phyloP scores from a whole-genome alignment of 1,140 invertebrate genomes.

The Apis laboriosa region DNA sequence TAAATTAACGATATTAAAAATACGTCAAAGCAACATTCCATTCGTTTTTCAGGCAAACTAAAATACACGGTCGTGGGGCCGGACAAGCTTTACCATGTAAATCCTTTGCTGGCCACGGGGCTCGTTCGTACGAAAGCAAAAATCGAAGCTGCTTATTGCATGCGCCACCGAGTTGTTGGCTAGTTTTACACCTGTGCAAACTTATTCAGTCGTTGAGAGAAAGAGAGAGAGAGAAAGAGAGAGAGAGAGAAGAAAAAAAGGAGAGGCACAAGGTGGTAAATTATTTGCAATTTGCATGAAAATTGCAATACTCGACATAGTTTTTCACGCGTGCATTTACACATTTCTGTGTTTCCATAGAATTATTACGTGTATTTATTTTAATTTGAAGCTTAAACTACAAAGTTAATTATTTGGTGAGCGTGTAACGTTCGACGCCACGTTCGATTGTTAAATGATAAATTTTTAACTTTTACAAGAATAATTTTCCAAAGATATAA shows the following conservation, averaged over 20 bases:
- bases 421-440: too few relatives aligned
- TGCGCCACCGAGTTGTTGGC: background rate
- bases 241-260: background rate
- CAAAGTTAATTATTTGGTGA: too few relatives aligned
- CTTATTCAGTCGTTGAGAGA: background rate
- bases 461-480: too few relatives aligned
- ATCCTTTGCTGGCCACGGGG: background rate
- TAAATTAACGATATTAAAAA: slow-evolving; percentile 26
- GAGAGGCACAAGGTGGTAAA: too few relatives aligned
- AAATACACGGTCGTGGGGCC: background rate
- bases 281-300: slow-evolving; percentile 11
- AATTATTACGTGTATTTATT: background rate
- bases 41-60: background rate
- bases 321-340: background rate
- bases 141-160: slow-evolving; percentile 15
- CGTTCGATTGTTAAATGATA: too few relatives aligned
- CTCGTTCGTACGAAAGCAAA: slow-evolving; percentile 2
- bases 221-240: background rate
- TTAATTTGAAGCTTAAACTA: too few relatives aligned
- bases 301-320: background rate
- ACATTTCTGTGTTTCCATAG: background rate
- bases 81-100: slow-evolving; percentile 25
- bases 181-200: slow-evolving; percentile 20
- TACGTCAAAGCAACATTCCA: background rate
- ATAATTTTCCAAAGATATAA: too few relatives aligned